These are phyloP conservation scores for Chrysopa pallens DNA, from an alignment of 1,140 invertebrate species.

Conservation along the genomic window DNA sequence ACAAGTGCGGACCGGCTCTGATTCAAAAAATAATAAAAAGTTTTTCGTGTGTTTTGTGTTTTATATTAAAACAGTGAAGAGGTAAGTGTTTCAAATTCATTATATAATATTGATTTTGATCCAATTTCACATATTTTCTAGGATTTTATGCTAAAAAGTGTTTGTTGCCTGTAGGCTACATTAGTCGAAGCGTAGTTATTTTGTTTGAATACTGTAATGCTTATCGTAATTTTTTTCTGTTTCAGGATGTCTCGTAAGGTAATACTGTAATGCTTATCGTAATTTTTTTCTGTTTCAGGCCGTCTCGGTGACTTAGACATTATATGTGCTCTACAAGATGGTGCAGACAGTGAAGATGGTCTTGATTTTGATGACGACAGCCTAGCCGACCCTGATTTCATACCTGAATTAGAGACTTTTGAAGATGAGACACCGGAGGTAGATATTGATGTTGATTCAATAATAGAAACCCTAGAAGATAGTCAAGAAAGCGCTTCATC, in stretches of 20 bases:
- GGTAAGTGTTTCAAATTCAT: too few relatives aligned
- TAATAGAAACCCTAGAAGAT: conserved; percentile 20
- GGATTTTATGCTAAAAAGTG: neutral
- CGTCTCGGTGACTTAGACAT: conserved; percentile 7
- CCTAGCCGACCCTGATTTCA: conserved; percentile 11
- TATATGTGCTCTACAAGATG: conserved; percentile 5
- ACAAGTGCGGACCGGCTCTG: too few relatives aligned
- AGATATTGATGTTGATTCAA: too few relatives aligned
- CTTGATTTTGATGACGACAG: conserved; percentile 13
- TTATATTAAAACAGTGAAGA: too few relatives aligned
- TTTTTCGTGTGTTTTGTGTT: too few relatives aligned
- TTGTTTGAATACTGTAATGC: conserved; percentile 7
- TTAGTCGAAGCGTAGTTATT: conserved; percentile 8
- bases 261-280: too few relatives aligned
- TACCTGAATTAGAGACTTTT: too few relatives aligned
- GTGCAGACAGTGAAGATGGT: conserved; percentile 11
- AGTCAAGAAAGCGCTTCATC: conserved; percentile 12
- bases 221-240: conserved; percentile 7
- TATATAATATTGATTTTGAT: too few relatives aligned
- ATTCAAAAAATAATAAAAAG: too few relatives aligned
- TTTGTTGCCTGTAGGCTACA: conserved; percentile 2
- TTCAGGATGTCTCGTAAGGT: conserved; percentile 8
- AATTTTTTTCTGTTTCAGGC: too few relatives aligned
- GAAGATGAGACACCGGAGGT: conserved; percentile 10
- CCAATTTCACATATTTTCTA: too few relatives aligned